phyloP scores from a whole-genome alignment of 2,888 invertebrate species.

The Aricia artaxerxes region DNA sequence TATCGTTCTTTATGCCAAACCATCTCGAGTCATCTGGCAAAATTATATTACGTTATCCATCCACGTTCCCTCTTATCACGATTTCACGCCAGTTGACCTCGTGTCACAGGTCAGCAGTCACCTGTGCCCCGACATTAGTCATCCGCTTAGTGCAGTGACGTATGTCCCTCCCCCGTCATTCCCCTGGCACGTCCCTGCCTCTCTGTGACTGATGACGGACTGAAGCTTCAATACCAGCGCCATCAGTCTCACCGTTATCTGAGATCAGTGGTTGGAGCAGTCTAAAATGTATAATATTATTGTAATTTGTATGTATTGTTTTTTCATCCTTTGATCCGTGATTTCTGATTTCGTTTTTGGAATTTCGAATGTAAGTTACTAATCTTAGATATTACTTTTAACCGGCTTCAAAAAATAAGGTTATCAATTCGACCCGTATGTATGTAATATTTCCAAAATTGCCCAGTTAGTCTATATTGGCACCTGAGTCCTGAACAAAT shows the following conservation, averaged over 20 bases:
- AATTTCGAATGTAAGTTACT: no score
- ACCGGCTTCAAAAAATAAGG: no score
- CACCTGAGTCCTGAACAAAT: no score
- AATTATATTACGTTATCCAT: not conserved
- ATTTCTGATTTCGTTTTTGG: no score
- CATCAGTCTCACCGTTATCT: not conserved
- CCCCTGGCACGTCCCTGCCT: not conserved
- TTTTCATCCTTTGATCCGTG: no score
- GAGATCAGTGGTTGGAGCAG: not conserved
- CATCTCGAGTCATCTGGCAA: not conserved
- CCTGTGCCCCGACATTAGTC: slow-evolving; percentile 7
- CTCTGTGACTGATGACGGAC: slow-evolving; percentile 6
- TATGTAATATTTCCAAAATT: no score
- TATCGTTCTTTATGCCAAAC: not conserved
- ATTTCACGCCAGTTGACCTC: slow-evolving; percentile 1
- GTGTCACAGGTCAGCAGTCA: slow-evolving; percentile 9
- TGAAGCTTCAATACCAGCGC: not conserved
- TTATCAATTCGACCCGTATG: no score
- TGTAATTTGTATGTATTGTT: no score
- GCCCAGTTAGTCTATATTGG: no score
- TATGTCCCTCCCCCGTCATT: not conserved
- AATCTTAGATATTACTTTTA: no score
- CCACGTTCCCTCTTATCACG: not conserved
- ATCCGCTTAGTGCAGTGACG: slow-evolving; percentile 20
- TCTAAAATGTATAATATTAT: not conserved